These are phyloP conservation scores for Acanthurus leucopareius DNA, from an alignment of 2,797 vertebrate species.

Conservation along the genomic window DNA sequence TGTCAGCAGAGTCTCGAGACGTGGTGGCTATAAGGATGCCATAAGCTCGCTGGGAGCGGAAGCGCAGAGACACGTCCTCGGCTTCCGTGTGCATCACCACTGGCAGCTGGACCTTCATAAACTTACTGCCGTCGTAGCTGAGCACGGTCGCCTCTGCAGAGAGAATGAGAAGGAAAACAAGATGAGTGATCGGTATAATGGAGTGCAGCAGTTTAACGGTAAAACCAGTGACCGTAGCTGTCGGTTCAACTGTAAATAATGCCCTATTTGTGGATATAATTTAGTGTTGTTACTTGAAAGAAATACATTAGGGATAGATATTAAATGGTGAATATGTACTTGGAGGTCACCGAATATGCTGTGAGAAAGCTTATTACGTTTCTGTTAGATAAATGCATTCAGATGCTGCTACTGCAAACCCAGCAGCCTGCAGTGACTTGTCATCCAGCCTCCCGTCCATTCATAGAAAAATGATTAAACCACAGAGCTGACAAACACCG, in stretches of 20 bases:
- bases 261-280: constrained; percentile 29
- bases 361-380: constrained; percentile 14
- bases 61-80: constrained; percentile 95
- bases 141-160: constrained; percentile 93
- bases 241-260: constrained; percentile 41
- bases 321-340: constrained; percentile 22
- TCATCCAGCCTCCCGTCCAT: constrained; percentile 25
- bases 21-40: constrained; percentile 98
- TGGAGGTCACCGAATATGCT: constrained; percentile 18
- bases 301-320: constrained; percentile 23
- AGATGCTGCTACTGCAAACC: constrained; percentile 8
- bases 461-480: constrained; percentile 40
- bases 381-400: constrained; percentile 20
- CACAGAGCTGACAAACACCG: constrained; percentile 37
- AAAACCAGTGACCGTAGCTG: constrained; percentile 26
- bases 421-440: constrained; percentile 17
- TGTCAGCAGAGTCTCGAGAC: constrained; percentile 95
- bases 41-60: constrained; percentile 96
- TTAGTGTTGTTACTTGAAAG: constrained; percentile 31
- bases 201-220: constrained; percentile 21
- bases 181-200: constrained; percentile 37
- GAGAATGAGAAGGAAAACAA: constrained; percentile 19
- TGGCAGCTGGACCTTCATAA: constrained; percentile 98
- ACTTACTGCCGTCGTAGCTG: constrained; percentile 98
- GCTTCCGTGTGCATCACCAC: constrained; percentile 98